Evolutionary conservation across 1,140 invertebrate genomes (phyloP).

Genomic region (Apocrypta bakeri): DNA sequence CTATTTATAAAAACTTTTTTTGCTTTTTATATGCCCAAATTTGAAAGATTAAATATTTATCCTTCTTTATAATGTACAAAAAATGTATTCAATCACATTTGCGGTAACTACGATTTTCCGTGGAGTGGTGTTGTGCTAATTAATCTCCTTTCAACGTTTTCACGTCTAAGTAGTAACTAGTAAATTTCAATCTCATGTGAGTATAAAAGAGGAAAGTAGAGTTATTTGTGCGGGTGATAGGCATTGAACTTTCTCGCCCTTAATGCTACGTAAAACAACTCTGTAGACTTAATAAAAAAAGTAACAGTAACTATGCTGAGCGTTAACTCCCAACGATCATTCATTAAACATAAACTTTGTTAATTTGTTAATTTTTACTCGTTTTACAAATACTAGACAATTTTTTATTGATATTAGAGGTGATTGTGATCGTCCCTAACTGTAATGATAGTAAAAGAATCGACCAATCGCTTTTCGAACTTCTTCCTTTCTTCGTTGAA

Average conservation of each 20-base stretch:
- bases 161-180: slow-evolving; percentile 46
- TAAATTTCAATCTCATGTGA: slow-evolving; percentile 34
- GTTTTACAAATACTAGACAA: slow-evolving; percentile 19
- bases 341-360: slow-evolving; percentile 18
- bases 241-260: slow-evolving; percentile 6
- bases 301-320: slow-evolving; percentile 8
- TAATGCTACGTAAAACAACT: slow-evolving; percentile 29
- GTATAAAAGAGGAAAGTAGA: slow-evolving; percentile 37
- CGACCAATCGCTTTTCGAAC: not conserved
- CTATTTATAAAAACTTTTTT: slow-evolving; percentile 26
- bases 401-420: not conserved
- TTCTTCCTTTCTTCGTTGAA: slow-evolving; percentile 10
- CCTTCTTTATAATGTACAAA: not conserved
- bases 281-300: slow-evolving; percentile 29
- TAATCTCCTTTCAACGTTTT: slow-evolving; percentile 42
- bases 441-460: slow-evolving; percentile 22
- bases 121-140: slow-evolving; percentile 21
- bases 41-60: not conserved
- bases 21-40: slow-evolving; percentile 27
- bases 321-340: not conserved
- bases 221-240: slow-evolving; percentile 1
- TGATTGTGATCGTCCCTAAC: slow-evolving; percentile 13
- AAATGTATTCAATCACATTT: not conserved
- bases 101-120: slow-evolving; percentile 8
- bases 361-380: slow-evolving; percentile 36